These are phyloP conservation scores for Onychorhynchus coronatus DNA, from an alignment of 2,113 vertebrate genomes.

Conservation along the genomic window DNA sequence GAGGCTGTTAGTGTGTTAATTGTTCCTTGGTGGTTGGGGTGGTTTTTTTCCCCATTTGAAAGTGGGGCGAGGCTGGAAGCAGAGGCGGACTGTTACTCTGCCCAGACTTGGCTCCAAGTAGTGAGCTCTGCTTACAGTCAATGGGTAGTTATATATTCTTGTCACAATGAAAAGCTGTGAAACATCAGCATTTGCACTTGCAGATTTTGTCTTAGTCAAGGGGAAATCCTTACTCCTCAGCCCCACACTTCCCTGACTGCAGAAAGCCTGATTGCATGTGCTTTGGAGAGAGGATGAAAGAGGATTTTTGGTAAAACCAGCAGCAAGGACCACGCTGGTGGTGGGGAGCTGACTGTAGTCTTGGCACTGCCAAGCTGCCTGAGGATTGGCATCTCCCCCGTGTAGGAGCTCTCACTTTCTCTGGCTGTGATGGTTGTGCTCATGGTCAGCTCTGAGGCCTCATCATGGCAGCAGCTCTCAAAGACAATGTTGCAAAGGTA, in stretches of 20 bases:
- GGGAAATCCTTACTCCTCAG: neutral
- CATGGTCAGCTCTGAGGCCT: neutral
- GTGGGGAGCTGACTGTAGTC: neutral
- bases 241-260: neutral
- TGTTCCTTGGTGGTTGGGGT: conserved; percentile 24
- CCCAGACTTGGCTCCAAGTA: neutral
- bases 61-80: conserved; percentile 25
- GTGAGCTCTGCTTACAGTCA: neutral
- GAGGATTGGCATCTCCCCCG: neutral
- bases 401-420: neutral
- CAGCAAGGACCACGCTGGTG: accelerated
- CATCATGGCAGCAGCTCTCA: neutral
- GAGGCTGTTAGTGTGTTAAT: conserved; percentile 52
- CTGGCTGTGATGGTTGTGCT: neutral
- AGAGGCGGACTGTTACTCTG: neutral
- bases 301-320: neutral
- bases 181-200: conserved; percentile 35
- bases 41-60: neutral
- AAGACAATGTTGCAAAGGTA: accelerated
- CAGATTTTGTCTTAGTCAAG: neutral
- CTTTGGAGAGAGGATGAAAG: neutral
- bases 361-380: accelerated
- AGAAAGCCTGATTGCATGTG: neutral
- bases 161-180: conserved; percentile 34
- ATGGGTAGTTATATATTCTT: neutral